Percentiles rank a stretch among this genome's conserved stretches.
Evolutionary conservation across 2,888 invertebrate species (phyloP).

Genomic region (Mystacides longicornis): DNA sequence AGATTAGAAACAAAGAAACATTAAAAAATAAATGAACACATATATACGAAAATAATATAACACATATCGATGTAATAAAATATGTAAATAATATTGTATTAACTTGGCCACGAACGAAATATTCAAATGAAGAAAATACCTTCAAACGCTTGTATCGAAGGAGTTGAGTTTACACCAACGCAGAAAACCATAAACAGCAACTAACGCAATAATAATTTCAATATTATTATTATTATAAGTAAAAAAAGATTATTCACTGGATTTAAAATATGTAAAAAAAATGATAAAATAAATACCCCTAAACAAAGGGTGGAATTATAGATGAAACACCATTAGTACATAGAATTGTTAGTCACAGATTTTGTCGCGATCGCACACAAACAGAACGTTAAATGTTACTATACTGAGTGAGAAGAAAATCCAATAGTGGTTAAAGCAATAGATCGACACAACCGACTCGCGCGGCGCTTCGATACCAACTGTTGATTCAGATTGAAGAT

Average conservation of each 20-base stretch:
- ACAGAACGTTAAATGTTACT: neutral
- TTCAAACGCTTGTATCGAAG: neutral
- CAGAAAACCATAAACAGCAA: constrained; percentile 1
- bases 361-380: neutral
- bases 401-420: neutral
- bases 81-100: neutral
- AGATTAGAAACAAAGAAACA: neutral
- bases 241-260: neutral
- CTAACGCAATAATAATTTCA: neutral
- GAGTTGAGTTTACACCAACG: neutral
- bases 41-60: neutral
- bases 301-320: neutral
- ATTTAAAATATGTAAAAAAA: neutral
- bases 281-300: neutral
- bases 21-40: neutral
- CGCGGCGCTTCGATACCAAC: constrained; percentile 10
- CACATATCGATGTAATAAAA: neutral
- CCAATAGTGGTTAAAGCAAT: neutral
- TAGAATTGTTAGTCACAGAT: neutral
- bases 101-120: neutral
- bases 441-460: constrained; percentile 7
- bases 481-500: neutral
- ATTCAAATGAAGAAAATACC: constrained; percentile 1
- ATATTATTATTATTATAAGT: too few relatives aligned
- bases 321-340: neutral